A percentile compares a stretch with the other conserved stretches of the same genome.
phyloP scores from a whole-genome alignment of 2,113 vertebrate genomes.

The Sturnira hondurensis region DNA sequence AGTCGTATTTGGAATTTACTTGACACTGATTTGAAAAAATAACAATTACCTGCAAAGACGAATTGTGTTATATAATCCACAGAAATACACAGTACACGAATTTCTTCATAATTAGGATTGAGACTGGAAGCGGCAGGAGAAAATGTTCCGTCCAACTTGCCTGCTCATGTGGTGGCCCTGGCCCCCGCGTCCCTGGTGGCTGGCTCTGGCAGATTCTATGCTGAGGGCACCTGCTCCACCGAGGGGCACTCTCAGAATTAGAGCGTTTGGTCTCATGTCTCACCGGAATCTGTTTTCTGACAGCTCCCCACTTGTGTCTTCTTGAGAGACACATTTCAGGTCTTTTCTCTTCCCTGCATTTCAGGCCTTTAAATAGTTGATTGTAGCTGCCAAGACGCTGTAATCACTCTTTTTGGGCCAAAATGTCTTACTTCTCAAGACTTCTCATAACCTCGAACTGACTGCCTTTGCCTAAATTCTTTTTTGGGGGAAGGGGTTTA shows the following conservation, averaged over 20 bases:
- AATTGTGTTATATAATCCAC: not conserved
- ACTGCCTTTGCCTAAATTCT: not conserved
- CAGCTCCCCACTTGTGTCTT: not conserved
- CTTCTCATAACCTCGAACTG: not conserved
- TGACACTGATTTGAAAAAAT: slow-evolving; percentile 24
- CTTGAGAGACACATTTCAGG: not conserved
- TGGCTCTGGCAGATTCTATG: not conserved
- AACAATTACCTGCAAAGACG: slow-evolving; percentile 32
- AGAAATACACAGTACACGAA: not conserved
- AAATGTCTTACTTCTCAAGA: not conserved
- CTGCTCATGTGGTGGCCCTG: not conserved
- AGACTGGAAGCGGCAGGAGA: not conserved
- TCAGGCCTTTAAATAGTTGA: not conserved
- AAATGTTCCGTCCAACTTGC: not conserved
- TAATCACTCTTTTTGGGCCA: not conserved
- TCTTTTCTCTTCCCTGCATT: not conserved
- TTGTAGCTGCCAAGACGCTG: not conserved
- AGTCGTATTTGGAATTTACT: slow-evolving; percentile 28
- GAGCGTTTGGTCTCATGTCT: not conserved
- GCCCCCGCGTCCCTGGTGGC: not conserved
- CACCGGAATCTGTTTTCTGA: not conserved
- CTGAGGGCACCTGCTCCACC: not conserved
- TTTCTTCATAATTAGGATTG: not conserved
- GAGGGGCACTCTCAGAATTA: not conserved
- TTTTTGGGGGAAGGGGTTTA: too few relatives aligned